Percentiles rank a stretch among this genome's conserved stretches.
These are phyloP conservation scores for Volucella inflata DNA, from an alignment of 2,888 invertebrate species.

Conservation along the genomic window DNA sequence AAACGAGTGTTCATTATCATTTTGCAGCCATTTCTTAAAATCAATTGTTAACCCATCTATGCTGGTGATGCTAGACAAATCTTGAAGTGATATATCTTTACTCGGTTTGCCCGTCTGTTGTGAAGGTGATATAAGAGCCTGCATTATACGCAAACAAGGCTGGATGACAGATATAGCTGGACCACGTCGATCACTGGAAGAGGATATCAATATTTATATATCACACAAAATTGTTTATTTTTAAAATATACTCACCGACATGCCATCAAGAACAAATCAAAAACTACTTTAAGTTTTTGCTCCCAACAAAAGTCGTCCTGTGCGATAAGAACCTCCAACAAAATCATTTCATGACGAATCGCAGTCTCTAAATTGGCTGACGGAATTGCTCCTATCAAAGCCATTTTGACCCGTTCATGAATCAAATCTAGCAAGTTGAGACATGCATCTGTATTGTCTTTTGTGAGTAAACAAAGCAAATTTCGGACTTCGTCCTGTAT, in stretches of 20 bases:
- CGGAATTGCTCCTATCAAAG: conserved; percentile 90
- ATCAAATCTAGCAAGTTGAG: conserved; percentile 86
- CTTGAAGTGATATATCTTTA: conserved; percentile 85
- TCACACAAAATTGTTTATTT: not conserved
- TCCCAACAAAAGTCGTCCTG: conserved; percentile 99
- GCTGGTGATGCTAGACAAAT: conserved; percentile 85
- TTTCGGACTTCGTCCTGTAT: conserved; percentile 95
- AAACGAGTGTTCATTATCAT: conserved; percentile 88
- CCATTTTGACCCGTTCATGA: conserved; percentile 92
- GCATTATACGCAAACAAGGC: conserved; percentile 96
- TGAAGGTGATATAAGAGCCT: conserved; percentile 90
- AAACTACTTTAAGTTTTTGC: conserved; percentile 93
- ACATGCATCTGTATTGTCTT: conserved; percentile 94
- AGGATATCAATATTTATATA: not conserved
- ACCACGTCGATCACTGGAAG: conserved; percentile 87
- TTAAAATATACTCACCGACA: conserved; percentile 84
- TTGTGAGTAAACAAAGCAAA: conserved; percentile 93
- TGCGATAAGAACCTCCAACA: conserved; percentile 93
- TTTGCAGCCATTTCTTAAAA: conserved; percentile 89
- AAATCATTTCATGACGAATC: conserved; percentile 94
- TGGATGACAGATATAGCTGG: conserved; percentile 95
- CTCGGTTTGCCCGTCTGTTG: conserved; percentile 85
- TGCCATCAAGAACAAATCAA: conserved; percentile 93
- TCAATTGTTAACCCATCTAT: conserved; percentile 88
- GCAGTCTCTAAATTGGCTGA: conserved; percentile 89